phyloP scores from a whole-genome alignment of 2,113 vertebrate genomes.

The Micromys minutus region DNA sequence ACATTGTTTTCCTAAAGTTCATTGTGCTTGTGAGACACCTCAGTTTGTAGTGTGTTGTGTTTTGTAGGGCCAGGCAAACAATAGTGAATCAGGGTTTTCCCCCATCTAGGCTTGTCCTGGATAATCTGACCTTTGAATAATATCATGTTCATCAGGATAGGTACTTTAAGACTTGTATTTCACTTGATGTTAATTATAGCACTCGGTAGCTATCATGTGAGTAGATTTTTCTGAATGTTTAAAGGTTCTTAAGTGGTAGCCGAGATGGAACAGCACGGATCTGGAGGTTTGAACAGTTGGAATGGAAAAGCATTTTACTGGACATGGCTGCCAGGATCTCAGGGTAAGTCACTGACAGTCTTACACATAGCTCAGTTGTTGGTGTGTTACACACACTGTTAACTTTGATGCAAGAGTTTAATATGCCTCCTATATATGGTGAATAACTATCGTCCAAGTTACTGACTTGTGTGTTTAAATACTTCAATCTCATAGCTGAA shows the following conservation, averaged over 20 bases:
- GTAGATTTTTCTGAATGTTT: slow-evolving; percentile 52
- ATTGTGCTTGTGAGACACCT: neutral
- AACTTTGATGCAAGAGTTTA: neutral
- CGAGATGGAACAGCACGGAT: slow-evolving; percentile 96
- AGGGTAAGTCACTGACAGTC: slow-evolving; percentile 84
- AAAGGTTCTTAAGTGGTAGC: slow-evolving; percentile 97
- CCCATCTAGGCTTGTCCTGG: neutral
- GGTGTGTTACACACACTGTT: neutral
- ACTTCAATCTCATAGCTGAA: neutral
- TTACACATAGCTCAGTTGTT: neutral
- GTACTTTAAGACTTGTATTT: neutral
- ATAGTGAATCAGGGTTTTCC: neutral
- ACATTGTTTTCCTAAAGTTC: slow-evolving; percentile 22
- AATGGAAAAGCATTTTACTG: slow-evolving; percentile 94
- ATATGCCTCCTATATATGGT: neutral
- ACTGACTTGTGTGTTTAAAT: neutral
- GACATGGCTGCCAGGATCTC: slow-evolving; percentile 94
- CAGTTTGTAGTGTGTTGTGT: slow-evolving; percentile 38
- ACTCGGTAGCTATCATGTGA: neutral
- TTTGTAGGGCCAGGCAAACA: neutral
- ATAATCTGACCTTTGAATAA: neutral
- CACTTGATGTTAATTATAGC: slow-evolving; percentile 16
- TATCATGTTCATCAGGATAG: neutral
- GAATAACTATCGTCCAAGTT: neutral
- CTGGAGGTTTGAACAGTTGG: slow-evolving; percentile 94